These are phyloP conservation scores for Gobio gobio DNA, from an alignment of 2,113 vertebrate genomes.

Conservation along the genomic window DNA sequence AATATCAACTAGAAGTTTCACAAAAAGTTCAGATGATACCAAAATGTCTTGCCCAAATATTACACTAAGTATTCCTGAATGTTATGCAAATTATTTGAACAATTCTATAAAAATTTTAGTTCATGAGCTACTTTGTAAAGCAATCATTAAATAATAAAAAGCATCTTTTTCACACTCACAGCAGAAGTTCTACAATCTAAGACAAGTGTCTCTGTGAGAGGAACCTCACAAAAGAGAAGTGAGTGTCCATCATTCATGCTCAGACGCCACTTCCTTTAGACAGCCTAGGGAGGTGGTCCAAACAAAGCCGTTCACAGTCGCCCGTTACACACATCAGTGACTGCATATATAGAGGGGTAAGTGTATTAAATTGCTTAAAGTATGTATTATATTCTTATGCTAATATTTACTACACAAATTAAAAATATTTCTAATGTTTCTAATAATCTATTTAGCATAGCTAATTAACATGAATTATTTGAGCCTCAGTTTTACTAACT, in stretches of 20 bases:
- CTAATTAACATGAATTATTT: too few species aligned
- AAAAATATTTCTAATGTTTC: too few species aligned
- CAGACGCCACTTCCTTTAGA: slow-evolving; percentile 34
- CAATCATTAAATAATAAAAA: neutral
- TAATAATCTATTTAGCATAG: too few species aligned
- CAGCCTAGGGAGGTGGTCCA: neutral
- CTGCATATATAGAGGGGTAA: slow-evolving; percentile 21
- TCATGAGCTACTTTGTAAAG: neutral
- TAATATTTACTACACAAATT: neutral
- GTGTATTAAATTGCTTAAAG: neutral
- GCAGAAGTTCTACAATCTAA: neutral
- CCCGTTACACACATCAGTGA: neutral
- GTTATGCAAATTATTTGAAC: neutral
- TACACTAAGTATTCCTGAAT: neutral
- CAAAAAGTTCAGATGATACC: neutral
- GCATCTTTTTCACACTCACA: neutral
- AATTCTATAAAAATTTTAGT: neutral
- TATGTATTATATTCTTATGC: neutral
- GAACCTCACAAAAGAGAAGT: slow-evolving; percentile 37
- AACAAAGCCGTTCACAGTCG: neutral
- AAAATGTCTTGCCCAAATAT: neutral
- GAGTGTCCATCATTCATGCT: neutral
- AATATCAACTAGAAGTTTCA: neutral
- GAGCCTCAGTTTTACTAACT: too few species aligned
- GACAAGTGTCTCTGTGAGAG: neutral